Conservation (phyloP, 1,140 invertebrate species). For the Aphelenchoides besseyi region DNA sequence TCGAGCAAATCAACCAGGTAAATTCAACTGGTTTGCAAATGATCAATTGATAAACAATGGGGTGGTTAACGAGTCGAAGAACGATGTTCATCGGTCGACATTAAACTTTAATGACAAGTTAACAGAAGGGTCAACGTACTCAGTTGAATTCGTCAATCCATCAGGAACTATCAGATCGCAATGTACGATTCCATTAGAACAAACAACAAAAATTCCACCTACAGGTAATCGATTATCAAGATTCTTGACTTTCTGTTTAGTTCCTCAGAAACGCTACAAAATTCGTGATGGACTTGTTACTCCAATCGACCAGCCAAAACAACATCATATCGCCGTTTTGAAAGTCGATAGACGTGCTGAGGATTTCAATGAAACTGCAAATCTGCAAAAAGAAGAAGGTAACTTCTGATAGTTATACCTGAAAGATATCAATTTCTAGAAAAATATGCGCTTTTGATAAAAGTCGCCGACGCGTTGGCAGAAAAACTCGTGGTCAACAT, state of each 20-base stretch:
- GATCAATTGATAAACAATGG: conserved; percentile 18
- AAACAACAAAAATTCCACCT: conserved; percentile 13
- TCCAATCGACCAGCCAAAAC: conserved; percentile 9
- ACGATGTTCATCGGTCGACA: background rate
- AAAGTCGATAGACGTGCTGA: conserved; percentile 23
- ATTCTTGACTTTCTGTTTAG: conserved; percentile 10
- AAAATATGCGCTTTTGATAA: conserved; percentile 55
- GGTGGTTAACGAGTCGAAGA: background rate
- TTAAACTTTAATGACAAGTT: conserved; percentile 2
- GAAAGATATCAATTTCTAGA: conserved; percentile 43
- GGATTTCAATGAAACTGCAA: conserved; percentile 45
- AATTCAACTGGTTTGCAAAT: conserved; percentile 48
- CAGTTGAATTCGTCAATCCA: conserved; percentile 30
- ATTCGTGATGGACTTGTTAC: background rate
- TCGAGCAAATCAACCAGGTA: conserved; percentile 25
- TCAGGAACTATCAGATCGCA: conserved; percentile 16
- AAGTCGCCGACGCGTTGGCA: conserved; percentile 56
- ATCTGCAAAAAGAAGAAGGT: conserved; percentile 36
- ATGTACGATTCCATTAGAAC: background rate
- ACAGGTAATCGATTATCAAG: background rate
- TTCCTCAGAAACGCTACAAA: conserved; percentile 10
- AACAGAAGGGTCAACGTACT: conserved; percentile 1
- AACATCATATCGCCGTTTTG: background rate
- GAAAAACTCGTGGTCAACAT: conserved; percentile 55
- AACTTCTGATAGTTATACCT: no score